Conservation (phyloP, 2,113 vertebrate species). For the Oryzias curvinotus region DNA sequence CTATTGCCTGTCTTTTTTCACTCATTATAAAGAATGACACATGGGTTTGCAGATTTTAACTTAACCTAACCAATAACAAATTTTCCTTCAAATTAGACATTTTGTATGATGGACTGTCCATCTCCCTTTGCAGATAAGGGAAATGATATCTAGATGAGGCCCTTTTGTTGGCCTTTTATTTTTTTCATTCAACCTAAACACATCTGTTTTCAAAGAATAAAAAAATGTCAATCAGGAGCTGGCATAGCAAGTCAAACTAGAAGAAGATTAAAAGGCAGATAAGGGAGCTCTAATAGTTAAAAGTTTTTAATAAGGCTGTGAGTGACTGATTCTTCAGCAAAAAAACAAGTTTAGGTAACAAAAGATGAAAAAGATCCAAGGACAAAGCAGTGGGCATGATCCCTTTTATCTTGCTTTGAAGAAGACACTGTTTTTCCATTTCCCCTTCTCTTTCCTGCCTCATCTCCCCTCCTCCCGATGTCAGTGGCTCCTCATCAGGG, state of each 20-base stretch:
- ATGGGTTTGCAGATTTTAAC: neutral
- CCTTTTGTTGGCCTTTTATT: too few relatives aligned
- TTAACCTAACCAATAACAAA: neutral
- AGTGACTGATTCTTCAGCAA: slow-evolving; percentile 2
- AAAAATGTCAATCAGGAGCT: neutral
- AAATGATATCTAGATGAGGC: neutral
- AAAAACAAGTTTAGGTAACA: neutral
- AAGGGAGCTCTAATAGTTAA: neutral
- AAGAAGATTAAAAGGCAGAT: neutral
- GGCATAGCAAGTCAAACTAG: neutral
- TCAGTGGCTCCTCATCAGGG: slow-evolving; percentile 68
- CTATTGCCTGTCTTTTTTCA: too few relatives aligned
- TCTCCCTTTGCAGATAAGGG: neutral
- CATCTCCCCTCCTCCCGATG: slow-evolving; percentile 43
- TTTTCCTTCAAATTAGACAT: neutral
- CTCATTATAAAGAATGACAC: too few relatives aligned
- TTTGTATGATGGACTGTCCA: neutral
- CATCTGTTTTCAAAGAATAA: neutral
- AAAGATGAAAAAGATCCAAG: slow-evolving; percentile 7
- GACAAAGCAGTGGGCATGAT: slow-evolving; percentile 21
- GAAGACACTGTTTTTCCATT: slow-evolving; percentile 36
- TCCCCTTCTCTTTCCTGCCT: slow-evolving; percentile 36
- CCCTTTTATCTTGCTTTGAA: slow-evolving; percentile 40
- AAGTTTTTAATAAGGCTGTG: slow-evolving; percentile 5
- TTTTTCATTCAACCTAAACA: too few relatives aligned